These are phyloP conservation scores for Zaprionus capensis DNA, from an alignment of 1,140 invertebrate genomes.

Conservation along the genomic window DNA sequence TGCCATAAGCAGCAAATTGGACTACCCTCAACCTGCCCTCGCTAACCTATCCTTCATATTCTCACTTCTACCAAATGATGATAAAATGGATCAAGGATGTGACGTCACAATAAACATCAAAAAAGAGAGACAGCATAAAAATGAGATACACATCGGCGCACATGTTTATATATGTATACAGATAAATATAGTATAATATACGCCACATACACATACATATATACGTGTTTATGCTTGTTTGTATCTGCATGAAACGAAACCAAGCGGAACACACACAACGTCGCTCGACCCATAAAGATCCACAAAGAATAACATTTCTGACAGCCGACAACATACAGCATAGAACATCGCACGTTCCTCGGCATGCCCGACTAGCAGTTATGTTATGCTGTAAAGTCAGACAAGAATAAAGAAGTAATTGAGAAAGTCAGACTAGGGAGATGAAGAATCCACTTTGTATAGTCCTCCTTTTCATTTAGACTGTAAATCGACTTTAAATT, in stretches of 20 bases:
- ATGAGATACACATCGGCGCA: slow-evolving; percentile 20
- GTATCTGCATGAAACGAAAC: slow-evolving; percentile 9
- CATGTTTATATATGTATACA: slow-evolving; percentile 5
- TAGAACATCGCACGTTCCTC: slow-evolving; percentile 9
- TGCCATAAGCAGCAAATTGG: not conserved
- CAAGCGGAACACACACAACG: slow-evolving; percentile 32
- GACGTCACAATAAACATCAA: slow-evolving; percentile 37
- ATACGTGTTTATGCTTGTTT: slow-evolving; percentile 7
- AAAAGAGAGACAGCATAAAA: slow-evolving; percentile 27
- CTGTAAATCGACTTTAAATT: no score
- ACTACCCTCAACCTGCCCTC: not conserved
- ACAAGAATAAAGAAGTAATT: not conserved
- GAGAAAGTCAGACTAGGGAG: not conserved
- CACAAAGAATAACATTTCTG: slow-evolving; percentile 48
- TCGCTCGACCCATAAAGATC: slow-evolving; percentile 41
- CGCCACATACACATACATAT: not conserved
- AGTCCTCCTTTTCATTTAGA: not conserved
- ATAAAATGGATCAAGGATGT: slow-evolving; percentile 45
- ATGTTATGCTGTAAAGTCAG: slow-evolving; percentile 12
- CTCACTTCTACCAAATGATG: slow-evolving; percentile 17
- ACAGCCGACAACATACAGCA: slow-evolving; percentile 44
- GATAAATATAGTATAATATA: slow-evolving; percentile 2
- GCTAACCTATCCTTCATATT: slow-evolving; percentile 5
- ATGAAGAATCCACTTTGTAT: no score
- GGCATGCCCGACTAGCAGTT: not conserved